phyloP scores from a whole-genome alignment of 2,113 vertebrate genomes.

The Microcebus ravelobensis region DNA sequence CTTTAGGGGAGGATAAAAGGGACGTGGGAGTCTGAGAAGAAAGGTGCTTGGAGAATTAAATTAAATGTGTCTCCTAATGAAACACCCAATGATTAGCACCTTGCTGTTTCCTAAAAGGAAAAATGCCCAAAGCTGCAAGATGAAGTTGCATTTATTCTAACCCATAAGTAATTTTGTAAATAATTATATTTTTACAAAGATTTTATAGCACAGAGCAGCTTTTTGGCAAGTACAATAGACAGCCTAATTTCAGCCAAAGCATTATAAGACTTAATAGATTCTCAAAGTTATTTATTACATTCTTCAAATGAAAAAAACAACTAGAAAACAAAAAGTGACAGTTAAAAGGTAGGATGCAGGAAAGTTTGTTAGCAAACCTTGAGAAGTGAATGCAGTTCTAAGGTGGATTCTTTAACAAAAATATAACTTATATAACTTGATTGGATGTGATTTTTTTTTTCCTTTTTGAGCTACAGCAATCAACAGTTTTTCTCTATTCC shows the following conservation, averaged over 20 bases:
- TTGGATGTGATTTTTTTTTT: neutral
- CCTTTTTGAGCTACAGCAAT: neutral
- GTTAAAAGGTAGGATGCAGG: neutral
- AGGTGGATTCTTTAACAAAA: neutral
- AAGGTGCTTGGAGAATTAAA: neutral
- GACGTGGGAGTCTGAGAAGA: neutral
- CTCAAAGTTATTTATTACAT: neutral
- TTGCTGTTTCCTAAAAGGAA: neutral
- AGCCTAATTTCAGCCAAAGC: slow-evolving; percentile 8
- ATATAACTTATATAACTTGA: neutral
- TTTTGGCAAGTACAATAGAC: neutral
- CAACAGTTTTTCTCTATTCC: neutral
- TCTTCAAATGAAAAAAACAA: neutral
- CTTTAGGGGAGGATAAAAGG: neutral
- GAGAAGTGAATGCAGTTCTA: neutral
- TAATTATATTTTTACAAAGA: neutral
- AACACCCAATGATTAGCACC: neutral
- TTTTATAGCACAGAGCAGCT: neutral
- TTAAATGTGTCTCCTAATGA: neutral
- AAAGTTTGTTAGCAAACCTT: neutral
- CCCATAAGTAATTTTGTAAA: neutral
- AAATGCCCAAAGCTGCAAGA: neutral
- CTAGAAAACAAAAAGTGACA: neutral
- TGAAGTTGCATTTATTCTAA: neutral
- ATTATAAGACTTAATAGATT: neutral